phyloP scores from a whole-genome alignment of 35 echinoderm and acorn worm species.

The Apostichopus californicus region DNA sequence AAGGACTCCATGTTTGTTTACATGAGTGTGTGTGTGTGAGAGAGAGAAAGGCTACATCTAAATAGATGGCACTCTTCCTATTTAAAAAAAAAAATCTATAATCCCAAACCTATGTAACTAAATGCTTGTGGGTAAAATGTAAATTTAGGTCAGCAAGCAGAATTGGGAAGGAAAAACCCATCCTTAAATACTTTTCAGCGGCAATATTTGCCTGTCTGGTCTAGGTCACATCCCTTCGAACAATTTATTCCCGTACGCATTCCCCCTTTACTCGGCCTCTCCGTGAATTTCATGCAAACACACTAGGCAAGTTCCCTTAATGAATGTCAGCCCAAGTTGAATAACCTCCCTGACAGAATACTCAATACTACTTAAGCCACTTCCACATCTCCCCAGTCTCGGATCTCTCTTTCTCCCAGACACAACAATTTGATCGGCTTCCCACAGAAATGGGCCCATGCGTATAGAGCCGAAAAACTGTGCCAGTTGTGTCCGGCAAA shows the following conservation, averaged over 20 bases:
- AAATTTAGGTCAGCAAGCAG: slow-evolving; percentile 44
- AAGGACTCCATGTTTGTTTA: too few relatives aligned
- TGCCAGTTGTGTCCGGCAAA: slow-evolving; percentile 27
- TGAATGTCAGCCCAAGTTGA: slow-evolving; percentile 39
- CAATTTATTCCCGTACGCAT: slow-evolving; percentile 11
- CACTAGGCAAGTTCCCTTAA: slow-evolving; percentile 32
- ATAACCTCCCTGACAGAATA: slow-evolving; percentile 49
- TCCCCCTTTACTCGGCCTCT: slow-evolving; percentile 22
- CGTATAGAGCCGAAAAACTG: slow-evolving; percentile 29
- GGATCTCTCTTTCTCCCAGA: slow-evolving; percentile 18
- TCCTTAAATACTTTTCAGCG: slow-evolving; percentile 35
- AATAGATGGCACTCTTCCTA: slow-evolving; percentile 34
- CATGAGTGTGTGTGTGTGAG: too few relatives aligned
- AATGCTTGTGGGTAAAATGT: slow-evolving; percentile 24
- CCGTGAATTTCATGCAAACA: slow-evolving; percentile 41
- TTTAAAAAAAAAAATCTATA: not conserved
- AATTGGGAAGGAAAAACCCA: slow-evolving; percentile 22
- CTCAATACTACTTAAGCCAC: slow-evolving; percentile 44
- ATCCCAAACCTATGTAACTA: not conserved
- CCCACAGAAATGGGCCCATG: slow-evolving; percentile 37
- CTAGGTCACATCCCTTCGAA: slow-evolving; percentile 25
- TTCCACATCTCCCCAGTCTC: slow-evolving; percentile 42
- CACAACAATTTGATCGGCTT: slow-evolving; percentile 51
- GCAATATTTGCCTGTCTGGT: slow-evolving; percentile 45
- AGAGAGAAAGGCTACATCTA: not conserved